These are phyloP conservation scores for Hypsibius dujardini DNA, from an alignment of 1,140 invertebrate species.

Conservation along the genomic window DNA sequence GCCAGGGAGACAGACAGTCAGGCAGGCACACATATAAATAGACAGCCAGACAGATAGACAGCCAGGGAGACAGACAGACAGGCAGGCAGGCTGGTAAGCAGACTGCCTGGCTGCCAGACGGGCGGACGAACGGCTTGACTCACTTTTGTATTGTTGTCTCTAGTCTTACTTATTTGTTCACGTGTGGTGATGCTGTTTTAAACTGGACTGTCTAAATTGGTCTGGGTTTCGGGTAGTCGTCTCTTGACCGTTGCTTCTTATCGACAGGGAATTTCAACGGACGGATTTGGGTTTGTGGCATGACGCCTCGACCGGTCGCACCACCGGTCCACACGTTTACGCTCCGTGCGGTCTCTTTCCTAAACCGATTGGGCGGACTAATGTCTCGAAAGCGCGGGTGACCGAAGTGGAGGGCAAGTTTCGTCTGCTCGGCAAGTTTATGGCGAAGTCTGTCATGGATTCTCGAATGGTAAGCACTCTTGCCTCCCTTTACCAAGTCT, in stretches of 20 bases:
- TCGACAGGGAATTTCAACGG: constrained; percentile 57
- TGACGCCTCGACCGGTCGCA: constrained; percentile 15
- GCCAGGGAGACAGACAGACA: neutral
- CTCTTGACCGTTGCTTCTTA: neutral
- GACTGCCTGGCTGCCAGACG: too few species aligned
- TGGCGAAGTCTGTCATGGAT: constrained; percentile 98
- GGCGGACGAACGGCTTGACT: too few species aligned
- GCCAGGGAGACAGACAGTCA: too few species aligned
- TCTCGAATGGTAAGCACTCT: constrained; percentile 69
- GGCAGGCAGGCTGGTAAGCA: too few species aligned
- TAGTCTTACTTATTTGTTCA: neutral
- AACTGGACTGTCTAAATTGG: neutral
- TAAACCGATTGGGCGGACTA: constrained; percentile 59
- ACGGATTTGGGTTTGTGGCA: constrained; percentile 79
- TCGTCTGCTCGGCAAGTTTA: constrained; percentile 90
- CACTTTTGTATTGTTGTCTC: neutral
- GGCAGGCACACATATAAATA: too few species aligned
- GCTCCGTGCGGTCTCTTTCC: constrained; percentile 69
- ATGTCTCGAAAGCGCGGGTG: constrained; percentile 53
- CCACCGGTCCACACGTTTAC: constrained; percentile 48
- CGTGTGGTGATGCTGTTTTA: neutral
- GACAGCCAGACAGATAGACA: too few species aligned
- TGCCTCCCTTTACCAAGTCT: constrained; percentile 11
- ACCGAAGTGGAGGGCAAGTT: constrained; percentile 83
- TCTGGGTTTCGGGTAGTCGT: too few species aligned